A percentile compares a stretch with the other conserved stretches of the same genome.
These are phyloP conservation scores for Cotesia glomerata DNA, from an alignment of 1,140 invertebrate genomes.

Conservation along the genomic window DNA sequence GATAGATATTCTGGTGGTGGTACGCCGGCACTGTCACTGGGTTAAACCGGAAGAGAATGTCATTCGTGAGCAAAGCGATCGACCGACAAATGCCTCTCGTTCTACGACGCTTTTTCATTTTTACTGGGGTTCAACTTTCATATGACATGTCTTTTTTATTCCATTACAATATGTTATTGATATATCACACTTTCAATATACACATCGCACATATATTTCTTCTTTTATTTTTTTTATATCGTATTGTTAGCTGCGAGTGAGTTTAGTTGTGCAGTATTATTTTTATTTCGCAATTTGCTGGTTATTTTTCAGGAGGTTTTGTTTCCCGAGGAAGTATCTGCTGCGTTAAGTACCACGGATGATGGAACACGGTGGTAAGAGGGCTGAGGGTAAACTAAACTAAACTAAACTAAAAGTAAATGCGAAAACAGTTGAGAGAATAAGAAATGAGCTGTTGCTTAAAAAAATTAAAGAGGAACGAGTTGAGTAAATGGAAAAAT, in stretches of 20 bases:
- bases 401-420: background rate
- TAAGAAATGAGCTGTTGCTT: background rate
- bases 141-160: background rate
- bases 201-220: no score
- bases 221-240: no score
- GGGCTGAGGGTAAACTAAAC: no score
- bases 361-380: background rate
- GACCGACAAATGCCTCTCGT: conserved; percentile 30
- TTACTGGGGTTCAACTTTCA: conserved; percentile 28
- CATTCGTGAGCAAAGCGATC: conserved; percentile 28
- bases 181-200: background rate
- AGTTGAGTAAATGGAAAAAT: background rate
- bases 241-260: no score
- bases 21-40: background rate
- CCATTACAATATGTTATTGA: background rate
- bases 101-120: conserved; percentile 18
- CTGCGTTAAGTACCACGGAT: background rate
- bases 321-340: background rate
- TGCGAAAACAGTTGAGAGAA: background rate
- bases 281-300: background rate
- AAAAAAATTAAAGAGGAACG: background rate
- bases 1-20: background rate
- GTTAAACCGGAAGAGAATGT: conserved; percentile 19
- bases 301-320: background rate
- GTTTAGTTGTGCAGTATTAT: background rate